Percentiles rank a stretch among this genome's conserved stretches.
Evolutionary conservation across 2,113 vertebrate species (phyloP).

Genomic region (Syngnathus scovelli): DNA sequence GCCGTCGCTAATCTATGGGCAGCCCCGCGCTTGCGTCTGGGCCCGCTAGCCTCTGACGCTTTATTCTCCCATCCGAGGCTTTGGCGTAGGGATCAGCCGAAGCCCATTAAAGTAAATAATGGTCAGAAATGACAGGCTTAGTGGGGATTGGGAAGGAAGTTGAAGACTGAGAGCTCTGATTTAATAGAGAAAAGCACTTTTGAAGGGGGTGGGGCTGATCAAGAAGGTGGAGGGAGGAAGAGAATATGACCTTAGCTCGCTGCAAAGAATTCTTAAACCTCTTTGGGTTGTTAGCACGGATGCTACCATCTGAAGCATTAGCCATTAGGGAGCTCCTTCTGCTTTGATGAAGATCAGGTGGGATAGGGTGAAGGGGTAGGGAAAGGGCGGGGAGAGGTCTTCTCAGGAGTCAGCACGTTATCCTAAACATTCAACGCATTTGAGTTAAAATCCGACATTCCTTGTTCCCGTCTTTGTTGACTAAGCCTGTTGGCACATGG

Average conservation of each 20-base stretch:
- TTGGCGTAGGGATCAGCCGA: slow-evolving; percentile 98
- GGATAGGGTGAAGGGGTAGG: slow-evolving; percentile 36
- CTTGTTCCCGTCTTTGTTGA: slow-evolving; percentile 27
- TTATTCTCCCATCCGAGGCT: slow-evolving; percentile 99
- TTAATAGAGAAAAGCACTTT: slow-evolving; percentile 99
- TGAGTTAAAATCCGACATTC: not conserved
- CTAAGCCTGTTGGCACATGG: slow-evolving; percentile 39
- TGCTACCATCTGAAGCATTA: slow-evolving; percentile 91
- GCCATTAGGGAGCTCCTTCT: slow-evolving; percentile 92
- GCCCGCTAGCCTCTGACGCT: slow-evolving; percentile 94
- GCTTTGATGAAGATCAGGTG: slow-evolving; percentile 90
- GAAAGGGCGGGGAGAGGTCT: slow-evolving; percentile 1
- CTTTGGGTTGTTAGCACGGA: slow-evolving; percentile 88
- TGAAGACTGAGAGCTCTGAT: slow-evolving; percentile 99
- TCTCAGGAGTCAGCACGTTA: slow-evolving; percentile 80
- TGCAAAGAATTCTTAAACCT: slow-evolving; percentile 97
- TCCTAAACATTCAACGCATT: slow-evolving; percentile 4
- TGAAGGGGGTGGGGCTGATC: slow-evolving; percentile 57
- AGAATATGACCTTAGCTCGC: slow-evolving; percentile 86
- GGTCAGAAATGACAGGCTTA: slow-evolving; percentile 99
- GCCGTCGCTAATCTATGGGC: slow-evolving; percentile 99
- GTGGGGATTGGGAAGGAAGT: slow-evolving; percentile 98
- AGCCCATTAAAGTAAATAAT: slow-evolving; percentile 99
- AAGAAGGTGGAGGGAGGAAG: slow-evolving; percentile 68
- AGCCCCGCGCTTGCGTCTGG: slow-evolving; percentile 90